Conservation (phyloP, 2,797 vertebrate genomes). For the Denticeps clupeoides region DNA sequence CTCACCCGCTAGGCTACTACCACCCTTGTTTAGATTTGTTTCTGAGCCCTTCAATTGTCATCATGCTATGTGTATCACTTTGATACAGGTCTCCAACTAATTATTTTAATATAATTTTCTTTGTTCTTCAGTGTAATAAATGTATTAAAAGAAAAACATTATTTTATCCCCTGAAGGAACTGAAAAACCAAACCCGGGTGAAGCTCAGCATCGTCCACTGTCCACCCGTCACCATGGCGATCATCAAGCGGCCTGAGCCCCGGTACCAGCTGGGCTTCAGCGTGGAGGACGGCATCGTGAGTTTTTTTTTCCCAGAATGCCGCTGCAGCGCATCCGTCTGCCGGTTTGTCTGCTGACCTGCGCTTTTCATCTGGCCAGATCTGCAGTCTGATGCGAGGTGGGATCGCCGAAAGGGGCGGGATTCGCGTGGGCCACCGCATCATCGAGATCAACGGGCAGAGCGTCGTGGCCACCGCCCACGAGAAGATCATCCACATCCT, state of each 20-base stretch:
- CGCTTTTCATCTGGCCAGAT: constrained; percentile 60
- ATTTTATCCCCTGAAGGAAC: constrained; percentile 60
- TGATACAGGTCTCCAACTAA: too few relatives aligned
- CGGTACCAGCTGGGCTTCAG: constrained; percentile 91
- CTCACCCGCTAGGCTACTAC: too few relatives aligned
- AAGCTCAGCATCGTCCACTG: constrained; percentile 86
- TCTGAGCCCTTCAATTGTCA: too few relatives aligned
- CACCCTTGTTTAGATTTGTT: too few relatives aligned
- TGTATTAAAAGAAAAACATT: too few relatives aligned
- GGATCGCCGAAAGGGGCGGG: constrained; percentile 86
- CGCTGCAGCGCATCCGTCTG: background rate
- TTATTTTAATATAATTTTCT: too few relatives aligned
- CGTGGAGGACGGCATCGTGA: constrained; percentile 88
- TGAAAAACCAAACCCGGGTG: constrained; percentile 74
- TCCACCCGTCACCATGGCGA: constrained; percentile 86
- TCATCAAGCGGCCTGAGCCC: constrained; percentile 77
- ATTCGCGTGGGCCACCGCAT: constrained; percentile 92
- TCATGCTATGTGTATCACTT: too few relatives aligned
- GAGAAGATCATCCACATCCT: constrained; percentile 88
- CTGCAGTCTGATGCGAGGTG: constrained; percentile 90
- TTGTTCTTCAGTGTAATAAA: too few relatives aligned
- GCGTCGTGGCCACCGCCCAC: constrained; percentile 82
- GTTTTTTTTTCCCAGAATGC: constrained; percentile 27
- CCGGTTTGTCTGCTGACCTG: background rate
- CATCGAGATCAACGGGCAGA: constrained; percentile 95